Conservation (phyloP, 2,888 invertebrate species). For the Oscheius myriophilus region DNA sequence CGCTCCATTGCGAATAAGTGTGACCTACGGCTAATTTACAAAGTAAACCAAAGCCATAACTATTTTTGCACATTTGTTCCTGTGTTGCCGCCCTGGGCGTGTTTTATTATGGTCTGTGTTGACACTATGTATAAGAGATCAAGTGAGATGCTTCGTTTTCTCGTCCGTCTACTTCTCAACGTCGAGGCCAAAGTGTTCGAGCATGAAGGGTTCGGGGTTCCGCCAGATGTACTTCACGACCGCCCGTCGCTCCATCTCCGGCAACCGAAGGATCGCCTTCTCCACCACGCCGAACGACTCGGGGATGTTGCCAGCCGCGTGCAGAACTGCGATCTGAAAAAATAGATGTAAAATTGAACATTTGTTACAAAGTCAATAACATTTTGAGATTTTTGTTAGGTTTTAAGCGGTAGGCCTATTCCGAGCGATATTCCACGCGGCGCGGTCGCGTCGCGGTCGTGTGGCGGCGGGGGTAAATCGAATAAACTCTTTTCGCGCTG, state of each 20-base stretch:
- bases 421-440: too few species aligned
- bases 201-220: conserved; percentile 24
- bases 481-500: too few species aligned
- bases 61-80: not conserved
- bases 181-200: conserved; percentile 26
- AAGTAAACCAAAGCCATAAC: not conserved
- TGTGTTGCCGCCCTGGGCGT: conserved; percentile 2
- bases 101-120: conserved; percentile 18
- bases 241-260: conserved; percentile 6
- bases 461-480: too few species aligned
- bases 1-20: too few species aligned
- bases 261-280: conserved; percentile 19
- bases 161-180: not conserved
- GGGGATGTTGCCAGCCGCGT: conserved; percentile 6
- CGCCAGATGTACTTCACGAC: conserved; percentile 30
- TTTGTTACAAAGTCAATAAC: not conserved
- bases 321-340: conserved; percentile 28
- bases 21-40: too few species aligned
- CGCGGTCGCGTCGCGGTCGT: too few species aligned
- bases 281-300: conserved; percentile 17
- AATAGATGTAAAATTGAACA: not conserved
- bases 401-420: too few species aligned
- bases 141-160: conserved; percentile 4
- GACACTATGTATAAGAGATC: not conserved
- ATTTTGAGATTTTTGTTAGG: not conserved